Conservation (phyloP, 2,113 vertebrate species). For the Morone chrysops region DNA sequence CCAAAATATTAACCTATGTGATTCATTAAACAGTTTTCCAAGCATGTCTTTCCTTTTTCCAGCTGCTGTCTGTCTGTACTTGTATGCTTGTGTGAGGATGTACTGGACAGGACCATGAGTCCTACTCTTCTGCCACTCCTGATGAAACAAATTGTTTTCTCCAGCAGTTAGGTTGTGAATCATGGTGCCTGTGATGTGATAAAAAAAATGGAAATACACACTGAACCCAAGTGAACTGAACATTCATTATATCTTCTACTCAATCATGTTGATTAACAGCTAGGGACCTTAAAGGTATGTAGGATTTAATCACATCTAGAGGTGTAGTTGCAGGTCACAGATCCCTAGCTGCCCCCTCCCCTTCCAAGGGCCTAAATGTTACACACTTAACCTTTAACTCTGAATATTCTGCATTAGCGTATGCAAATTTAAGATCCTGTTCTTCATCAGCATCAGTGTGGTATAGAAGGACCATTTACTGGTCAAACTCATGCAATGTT, state of each 20-base stretch:
- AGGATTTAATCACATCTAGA: too few species aligned
- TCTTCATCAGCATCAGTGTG: neutral
- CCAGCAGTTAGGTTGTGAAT: neutral
- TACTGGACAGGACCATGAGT: neutral
- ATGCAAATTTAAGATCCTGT: neutral
- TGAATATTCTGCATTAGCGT: neutral
- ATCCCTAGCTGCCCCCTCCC: too few species aligned
- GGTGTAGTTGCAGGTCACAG: too few species aligned
- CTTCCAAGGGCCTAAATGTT: too few species aligned
- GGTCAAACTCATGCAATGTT: neutral
- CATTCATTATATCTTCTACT: neutral
- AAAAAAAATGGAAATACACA: neutral
- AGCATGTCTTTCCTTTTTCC: neutral
- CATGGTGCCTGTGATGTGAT: neutral
- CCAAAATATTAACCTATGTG: neutral
- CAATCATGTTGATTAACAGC: too few species aligned
- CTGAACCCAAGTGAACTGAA: neutral
- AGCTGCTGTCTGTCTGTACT: neutral
- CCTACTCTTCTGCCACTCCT: conserved; percentile 3
- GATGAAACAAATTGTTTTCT: conserved; percentile 1
- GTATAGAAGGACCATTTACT: neutral
- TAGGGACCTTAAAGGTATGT: neutral
- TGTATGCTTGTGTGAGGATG: neutral
- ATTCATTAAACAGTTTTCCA: neutral
- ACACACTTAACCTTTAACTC: neutral